Evolutionary conservation across 2,113 vertebrate genomes (phyloP).

Genomic region (Vanacampus margaritifer): DNA sequence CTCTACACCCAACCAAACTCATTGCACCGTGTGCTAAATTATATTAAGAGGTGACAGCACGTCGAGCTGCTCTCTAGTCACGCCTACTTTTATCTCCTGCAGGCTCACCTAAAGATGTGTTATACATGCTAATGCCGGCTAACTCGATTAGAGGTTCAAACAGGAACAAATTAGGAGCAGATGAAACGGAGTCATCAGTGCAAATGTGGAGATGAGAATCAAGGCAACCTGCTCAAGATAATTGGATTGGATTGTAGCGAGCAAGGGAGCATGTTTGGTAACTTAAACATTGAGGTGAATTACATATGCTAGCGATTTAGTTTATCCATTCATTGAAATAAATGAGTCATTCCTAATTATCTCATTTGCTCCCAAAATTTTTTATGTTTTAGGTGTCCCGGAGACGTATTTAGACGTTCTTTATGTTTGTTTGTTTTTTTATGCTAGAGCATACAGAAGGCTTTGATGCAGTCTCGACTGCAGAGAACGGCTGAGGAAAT

Average conservation of each 20-base stretch:
- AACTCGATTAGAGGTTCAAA: slow-evolving; percentile 62
- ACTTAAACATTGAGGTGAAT: no score
- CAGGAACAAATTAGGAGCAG: slow-evolving; percentile 55
- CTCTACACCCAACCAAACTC: slow-evolving; percentile 68
- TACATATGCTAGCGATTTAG: no score
- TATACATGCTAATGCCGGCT: slow-evolving; percentile 46
- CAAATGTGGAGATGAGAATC: slow-evolving; percentile 21
- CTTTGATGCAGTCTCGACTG: no score
- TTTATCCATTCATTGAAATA: no score
- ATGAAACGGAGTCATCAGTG: slow-evolving; percentile 12
- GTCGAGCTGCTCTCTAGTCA: slow-evolving; percentile 33
- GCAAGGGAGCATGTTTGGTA: no score
- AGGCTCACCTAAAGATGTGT: slow-evolving; percentile 29
- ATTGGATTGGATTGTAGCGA: not conserved
- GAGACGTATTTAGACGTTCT: no score
- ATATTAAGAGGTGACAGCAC: slow-evolving; percentile 64
- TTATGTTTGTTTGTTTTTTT: no score
- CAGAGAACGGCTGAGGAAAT: no score
- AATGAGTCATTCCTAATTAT: no score
- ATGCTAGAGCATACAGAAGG: no score
- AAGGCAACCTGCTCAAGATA: not conserved
- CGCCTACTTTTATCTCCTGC: slow-evolving; percentile 47
- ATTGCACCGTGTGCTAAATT: slow-evolving; percentile 62
- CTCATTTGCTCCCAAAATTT: no score
- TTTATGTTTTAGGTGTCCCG: no score